phyloP scores from a whole-genome alignment of 2,888 invertebrate genomes.

The Ceratothoa steindachneri region DNA sequence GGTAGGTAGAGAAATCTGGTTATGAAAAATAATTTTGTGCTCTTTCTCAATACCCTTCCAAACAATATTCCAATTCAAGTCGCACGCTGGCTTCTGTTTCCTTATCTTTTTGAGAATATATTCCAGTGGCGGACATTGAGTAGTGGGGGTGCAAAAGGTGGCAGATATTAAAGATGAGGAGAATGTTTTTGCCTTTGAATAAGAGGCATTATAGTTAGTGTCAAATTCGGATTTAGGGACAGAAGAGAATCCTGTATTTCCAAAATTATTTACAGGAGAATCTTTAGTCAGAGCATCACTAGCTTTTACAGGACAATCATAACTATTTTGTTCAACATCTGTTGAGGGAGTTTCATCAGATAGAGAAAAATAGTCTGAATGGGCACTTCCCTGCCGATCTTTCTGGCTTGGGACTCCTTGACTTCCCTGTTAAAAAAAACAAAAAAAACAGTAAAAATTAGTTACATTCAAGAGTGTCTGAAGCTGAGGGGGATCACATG shows the following conservation, averaged over 20 bases:
- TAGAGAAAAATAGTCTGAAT: slow-evolving; percentile 46
- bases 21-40: too few relatives aligned
- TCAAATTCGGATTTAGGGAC: background rate
- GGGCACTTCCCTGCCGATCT: slow-evolving; percentile 44
- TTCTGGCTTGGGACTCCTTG: too few relatives aligned
- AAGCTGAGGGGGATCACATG: too few relatives aligned
- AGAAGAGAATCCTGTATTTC: background rate
- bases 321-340: background rate
- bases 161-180: background rate
- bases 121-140: background rate
- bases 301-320: too few relatives aligned
- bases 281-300: background rate
- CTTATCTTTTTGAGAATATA: background rate
- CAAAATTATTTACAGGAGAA: background rate
- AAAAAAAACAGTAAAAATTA: background rate
- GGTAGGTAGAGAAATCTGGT: too few relatives aligned
- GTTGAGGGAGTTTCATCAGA: slow-evolving; percentile 25
- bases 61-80: background rate
- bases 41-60: background rate
- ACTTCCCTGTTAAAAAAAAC: background rate
- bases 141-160: background rate
- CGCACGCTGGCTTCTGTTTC: background rate
- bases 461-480: too few relatives aligned
- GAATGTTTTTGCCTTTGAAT: background rate
- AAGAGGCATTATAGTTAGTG: background rate